A percentile compares a stretch with the other conserved stretches of the same genome.
phyloP scores from a whole-genome alignment of 2,888 invertebrate genomes.

The Eudemis profundana region DNA sequence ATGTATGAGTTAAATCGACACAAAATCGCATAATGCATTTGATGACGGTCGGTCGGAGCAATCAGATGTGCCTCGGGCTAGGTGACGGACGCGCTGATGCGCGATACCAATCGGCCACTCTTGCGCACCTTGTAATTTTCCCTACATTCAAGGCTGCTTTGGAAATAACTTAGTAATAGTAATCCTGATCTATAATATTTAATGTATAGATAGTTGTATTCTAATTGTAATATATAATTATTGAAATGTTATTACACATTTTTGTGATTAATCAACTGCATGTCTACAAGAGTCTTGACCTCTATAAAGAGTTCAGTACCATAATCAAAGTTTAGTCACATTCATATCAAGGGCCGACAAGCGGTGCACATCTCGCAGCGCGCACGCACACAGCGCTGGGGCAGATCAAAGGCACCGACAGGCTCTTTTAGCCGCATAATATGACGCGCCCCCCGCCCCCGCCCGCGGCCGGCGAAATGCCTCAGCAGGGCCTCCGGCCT shows the following conservation, averaged over 20 bases:
- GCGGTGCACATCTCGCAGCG: constrained; percentile 72
- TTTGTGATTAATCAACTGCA: constrained; percentile 35
- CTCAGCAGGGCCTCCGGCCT: constrained; percentile 65
- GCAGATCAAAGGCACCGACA: constrained; percentile 85
- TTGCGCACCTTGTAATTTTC: constrained; percentile 70
- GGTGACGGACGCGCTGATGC: constrained; percentile 72
- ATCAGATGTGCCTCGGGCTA: constrained; percentile 73
- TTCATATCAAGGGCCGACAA: constrained; percentile 82
- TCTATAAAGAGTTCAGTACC: constrained; percentile 80
- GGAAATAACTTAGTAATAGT: constrained; percentile 21
- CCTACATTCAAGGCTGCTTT: constrained; percentile 46
- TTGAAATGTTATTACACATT: constrained; percentile 16
- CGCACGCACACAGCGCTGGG: constrained; percentile 60
- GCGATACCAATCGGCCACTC: constrained; percentile 68
- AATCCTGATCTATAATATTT: too few relatives aligned
- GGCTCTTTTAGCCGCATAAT: constrained; percentile 85
- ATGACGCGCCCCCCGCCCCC: constrained; percentile 80
- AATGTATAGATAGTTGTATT: constrained; percentile 14
- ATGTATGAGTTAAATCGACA: constrained; percentile 63
- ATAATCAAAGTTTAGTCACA: constrained; percentile 85
- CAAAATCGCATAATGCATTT: constrained; percentile 71
- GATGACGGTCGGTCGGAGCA: constrained; percentile 65
- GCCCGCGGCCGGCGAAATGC: constrained; percentile 76
- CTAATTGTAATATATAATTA: neutral
- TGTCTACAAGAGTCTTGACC: constrained; percentile 60